These are phyloP conservation scores for Galerucella calmariensis DNA, from an alignment of 2,888 invertebrate species.

Conservation along the genomic window DNA sequence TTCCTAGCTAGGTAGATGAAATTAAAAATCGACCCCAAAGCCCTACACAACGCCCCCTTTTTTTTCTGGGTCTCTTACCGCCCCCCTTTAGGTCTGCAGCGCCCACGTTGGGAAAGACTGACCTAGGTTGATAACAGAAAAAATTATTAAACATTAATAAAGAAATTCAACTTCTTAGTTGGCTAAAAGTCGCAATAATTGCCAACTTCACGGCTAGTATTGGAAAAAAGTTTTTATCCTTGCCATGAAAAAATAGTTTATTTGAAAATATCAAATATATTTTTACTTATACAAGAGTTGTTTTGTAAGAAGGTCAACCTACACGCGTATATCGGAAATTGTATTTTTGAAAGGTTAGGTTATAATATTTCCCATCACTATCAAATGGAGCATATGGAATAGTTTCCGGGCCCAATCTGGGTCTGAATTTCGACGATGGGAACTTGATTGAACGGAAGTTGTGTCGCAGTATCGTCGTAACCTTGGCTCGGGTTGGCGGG, in stretches of 20 bases:
- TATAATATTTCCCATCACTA: slow-evolving; percentile 1
- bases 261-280: background rate
- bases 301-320: background rate
- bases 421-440: slow-evolving; percentile 41
- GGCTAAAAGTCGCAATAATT: background rate
- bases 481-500: slow-evolving; percentile 31
- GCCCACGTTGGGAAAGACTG: too few species aligned
- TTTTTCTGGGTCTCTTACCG: too few species aligned
- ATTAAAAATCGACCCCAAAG: too few species aligned
- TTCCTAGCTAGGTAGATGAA: too few species aligned
- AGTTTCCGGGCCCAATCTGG: slow-evolving; percentile 26
- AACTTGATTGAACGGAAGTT: slow-evolving; percentile 49
- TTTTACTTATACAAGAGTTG: slow-evolving; percentile 11
- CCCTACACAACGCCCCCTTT: too few species aligned
- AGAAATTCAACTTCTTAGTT: too few species aligned
- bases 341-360: background rate
- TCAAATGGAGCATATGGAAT: slow-evolving; percentile 23
- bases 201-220: too few species aligned
- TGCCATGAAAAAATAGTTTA: too few species aligned
- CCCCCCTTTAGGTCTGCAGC: too few species aligned
- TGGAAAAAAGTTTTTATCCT: too few species aligned
- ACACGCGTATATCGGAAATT: background rate
- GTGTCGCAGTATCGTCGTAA: slow-evolving; percentile 42
- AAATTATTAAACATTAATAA: too few species aligned
- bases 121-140: too few species aligned